Percentiles rank a stretch among this genome's conserved stretches.
Evolutionary conservation across 2,888 invertebrate genomes (phyloP).

Genomic region (Sinodicranocentrus sp.): DNA sequence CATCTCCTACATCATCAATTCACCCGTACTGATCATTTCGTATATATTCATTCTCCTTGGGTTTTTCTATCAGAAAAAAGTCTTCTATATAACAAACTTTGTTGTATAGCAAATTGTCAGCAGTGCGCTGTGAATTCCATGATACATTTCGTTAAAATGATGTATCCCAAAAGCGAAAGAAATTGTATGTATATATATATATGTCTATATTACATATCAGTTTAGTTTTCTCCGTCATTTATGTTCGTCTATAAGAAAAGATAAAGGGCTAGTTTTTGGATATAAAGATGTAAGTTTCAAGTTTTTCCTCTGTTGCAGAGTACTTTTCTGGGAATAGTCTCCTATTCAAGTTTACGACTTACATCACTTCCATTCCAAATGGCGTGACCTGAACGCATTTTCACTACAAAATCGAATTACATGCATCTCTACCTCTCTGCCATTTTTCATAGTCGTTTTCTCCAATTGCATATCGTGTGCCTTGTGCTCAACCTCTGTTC

Average conservation of each 20-base stretch:
- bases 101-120: slow-evolving; percentile 55
- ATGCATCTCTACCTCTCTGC: slow-evolving; percentile 71
- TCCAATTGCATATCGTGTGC: slow-evolving; percentile 29
- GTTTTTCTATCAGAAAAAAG: not conserved
- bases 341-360: slow-evolving; percentile 40
- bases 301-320: not conserved
- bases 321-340: not conserved
- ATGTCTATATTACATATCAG: no score
- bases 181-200: slow-evolving; percentile 38
- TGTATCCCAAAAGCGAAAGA: slow-evolving; percentile 33
- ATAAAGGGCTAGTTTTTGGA: not conserved
- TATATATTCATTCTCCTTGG: slow-evolving; percentile 3
- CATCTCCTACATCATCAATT: slow-evolving; percentile 77
- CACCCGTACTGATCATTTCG: slow-evolving; percentile 53
- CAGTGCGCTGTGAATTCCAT: slow-evolving; percentile 51
- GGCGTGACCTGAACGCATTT: slow-evolving; percentile 77
- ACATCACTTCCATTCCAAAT: slow-evolving; percentile 68
- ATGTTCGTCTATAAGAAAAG: not conserved
- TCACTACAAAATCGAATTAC: slow-evolving; percentile 76
- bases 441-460: slow-evolving; percentile 68
- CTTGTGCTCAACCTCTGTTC: no score
- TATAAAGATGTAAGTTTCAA: not conserved
- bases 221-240: not conserved
- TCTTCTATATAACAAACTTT: not conserved
- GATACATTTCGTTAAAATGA: slow-evolving; percentile 61